Conservation (phyloP, 2,888 invertebrate species). For the Ectemnius continuus region DNA sequence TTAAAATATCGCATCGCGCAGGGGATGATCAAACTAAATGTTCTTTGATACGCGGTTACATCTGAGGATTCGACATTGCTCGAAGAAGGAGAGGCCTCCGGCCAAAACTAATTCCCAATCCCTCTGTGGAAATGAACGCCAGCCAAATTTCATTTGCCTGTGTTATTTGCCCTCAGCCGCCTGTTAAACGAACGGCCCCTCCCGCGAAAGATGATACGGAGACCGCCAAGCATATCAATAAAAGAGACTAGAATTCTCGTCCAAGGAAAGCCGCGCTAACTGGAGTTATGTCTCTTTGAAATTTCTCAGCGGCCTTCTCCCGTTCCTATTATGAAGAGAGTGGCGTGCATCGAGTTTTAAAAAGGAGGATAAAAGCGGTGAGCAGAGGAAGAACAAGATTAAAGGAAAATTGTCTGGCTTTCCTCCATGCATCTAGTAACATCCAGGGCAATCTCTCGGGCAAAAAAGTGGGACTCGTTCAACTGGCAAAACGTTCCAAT, state of each 20-base stretch:
- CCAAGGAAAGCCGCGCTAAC: too few relatives aligned
- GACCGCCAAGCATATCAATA: too few relatives aligned
- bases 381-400: not conserved
- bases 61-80: conserved; percentile 23
- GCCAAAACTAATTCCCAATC: conserved; percentile 4
- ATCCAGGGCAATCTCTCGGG: not conserved
- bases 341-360: not conserved
- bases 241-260: too few relatives aligned
- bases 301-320: not conserved
- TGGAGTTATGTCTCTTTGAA: not conserved
- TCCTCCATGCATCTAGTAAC: too few relatives aligned
- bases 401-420: not conserved
- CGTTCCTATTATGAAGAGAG: not conserved
- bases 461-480: not conserved
- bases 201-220: too few relatives aligned
- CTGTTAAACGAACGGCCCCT: conserved; percentile 7
- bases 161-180: conserved; percentile 20
- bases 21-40: conserved; percentile 52
- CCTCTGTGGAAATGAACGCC: conserved; percentile 11
- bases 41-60: conserved; percentile 60
- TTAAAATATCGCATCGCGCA: too few relatives aligned
- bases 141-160: conserved; percentile 36
- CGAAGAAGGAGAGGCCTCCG: conserved; percentile 18
- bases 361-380: not conserved
- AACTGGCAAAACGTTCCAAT: not conserved